phyloP scores from a whole-genome alignment of 2,797 vertebrate species.

The Platalea minor region DNA sequence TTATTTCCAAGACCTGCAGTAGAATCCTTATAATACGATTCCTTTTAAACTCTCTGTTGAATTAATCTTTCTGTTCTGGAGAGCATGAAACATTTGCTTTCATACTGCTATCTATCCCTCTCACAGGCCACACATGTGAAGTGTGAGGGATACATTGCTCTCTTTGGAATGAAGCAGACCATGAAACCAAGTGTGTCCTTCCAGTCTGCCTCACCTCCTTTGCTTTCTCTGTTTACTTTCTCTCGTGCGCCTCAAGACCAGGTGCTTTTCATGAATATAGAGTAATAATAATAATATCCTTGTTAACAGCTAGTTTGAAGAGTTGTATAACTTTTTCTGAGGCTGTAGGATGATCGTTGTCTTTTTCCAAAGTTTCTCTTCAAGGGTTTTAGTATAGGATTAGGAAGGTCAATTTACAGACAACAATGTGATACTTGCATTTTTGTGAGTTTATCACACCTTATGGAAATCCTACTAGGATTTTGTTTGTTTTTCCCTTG shows the following conservation, averaged over 20 bases:
- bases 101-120: not conserved
- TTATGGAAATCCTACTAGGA: not conserved
- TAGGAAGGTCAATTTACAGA: not conserved
- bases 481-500: not conserved
- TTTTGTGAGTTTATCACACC: not conserved
- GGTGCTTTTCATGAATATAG: not conserved
- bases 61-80: not conserved
- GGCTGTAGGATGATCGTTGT: not conserved
- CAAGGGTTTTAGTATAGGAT: not conserved
- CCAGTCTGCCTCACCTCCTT: not conserved
- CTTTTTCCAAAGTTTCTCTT: not conserved
- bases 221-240: not conserved
- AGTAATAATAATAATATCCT: not conserved
- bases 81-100: not conserved
- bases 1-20: not conserved
- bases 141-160: not conserved
- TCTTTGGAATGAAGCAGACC: not conserved
- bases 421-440: not conserved
- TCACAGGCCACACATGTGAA: not conserved
- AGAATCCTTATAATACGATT: not conserved
- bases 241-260: not conserved
- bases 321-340: not conserved
- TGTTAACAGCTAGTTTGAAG: not conserved
- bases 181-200: not conserved
- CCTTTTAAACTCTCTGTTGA: not conserved